Evolutionary conservation across 2,797 vertebrate genomes (phyloP).

Genomic region (Lemur catta): DNA sequence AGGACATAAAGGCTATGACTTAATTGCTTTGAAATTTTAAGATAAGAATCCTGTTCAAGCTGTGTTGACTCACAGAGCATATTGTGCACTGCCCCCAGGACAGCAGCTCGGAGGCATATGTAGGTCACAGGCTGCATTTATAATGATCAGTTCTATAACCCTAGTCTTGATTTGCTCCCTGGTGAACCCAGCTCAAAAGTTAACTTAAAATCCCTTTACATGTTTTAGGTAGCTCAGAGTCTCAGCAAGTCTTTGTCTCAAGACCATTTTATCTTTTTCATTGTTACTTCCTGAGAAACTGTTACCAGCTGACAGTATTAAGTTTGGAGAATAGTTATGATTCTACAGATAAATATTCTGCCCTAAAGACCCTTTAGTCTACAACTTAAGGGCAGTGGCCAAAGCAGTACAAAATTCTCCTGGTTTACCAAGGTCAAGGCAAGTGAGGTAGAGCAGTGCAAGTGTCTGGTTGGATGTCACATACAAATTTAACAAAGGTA

Average conservation of each 20-base stretch:
- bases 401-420: neutral
- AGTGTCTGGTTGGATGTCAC: neutral
- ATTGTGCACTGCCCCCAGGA: neutral
- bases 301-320: neutral
- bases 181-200: neutral
- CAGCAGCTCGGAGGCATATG: neutral
- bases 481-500: neutral
- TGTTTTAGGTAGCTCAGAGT: neutral
- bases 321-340: neutral
- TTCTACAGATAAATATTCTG: neutral
- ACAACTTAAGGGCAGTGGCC: neutral
- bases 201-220: neutral
- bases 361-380: neutral
- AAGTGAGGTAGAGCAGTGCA: neutral
- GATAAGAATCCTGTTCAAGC: neutral
- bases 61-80: neutral
- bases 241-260: neutral
- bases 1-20: neutral
- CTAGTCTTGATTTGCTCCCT: neutral
- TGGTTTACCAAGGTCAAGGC: neutral
- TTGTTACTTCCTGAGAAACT: neutral
- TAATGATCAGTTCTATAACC: neutral
- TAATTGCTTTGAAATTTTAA: conserved; percentile 1
- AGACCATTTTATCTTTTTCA: neutral
- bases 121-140: neutral